Base-by-base conservation (phyloP, 2,888 invertebrate genomes). In the Suillia variegata region DNA sequence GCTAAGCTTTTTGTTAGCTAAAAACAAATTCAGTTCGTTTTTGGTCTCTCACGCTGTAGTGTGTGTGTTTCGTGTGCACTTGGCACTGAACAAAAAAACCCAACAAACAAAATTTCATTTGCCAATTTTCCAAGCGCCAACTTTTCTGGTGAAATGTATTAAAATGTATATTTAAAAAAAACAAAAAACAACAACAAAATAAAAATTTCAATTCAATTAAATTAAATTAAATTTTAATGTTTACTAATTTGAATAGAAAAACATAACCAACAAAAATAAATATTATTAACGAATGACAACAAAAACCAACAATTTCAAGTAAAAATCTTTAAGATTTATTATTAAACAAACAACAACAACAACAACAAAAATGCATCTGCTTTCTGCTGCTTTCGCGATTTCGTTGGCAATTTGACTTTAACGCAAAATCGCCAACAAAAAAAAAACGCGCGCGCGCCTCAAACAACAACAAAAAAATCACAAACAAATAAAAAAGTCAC, bases 1-100 rank as follows among this genome's bases (percentile, higher is more conserved):
- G 62, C 62, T 62, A 24, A 62, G 62, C 62, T 52, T 60, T n/a
- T 56, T 66, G 67, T 66, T 65, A 67, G 64, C 66, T 65, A 66
- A 65, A n/a, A 70, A 70, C 70, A 74, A 70, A 71, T 76, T 76
- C 74, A 76, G 75, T 76, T 69, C 75, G 75, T 75, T 76, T 69
- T 70, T 69, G 75, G 76, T 76, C 76, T 71, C 76, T 67, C 77
- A 72, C 73, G 76, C 71, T 75, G 76, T 71, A 72, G 75, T 49
- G 38, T 42, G 21, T 58, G 58, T 52, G 24, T 56, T n/a, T n/a
- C n/a, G n/a, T n/a, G n/a, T n/a, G n/a, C n/a, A n/a, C n/a, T n/a
- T 31, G 17, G 51, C 51, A 18, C 22, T 49, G 22, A 24, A 49
- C 12, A 49, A 24, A 5, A n/a, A 54, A 55, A 49, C 21, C 24